Evolutionary conservation across 2,888 invertebrate genomes (phyloP), one percentile per base, ranked within the genome.

Genomic region (Leptopilina syphax): DNA sequence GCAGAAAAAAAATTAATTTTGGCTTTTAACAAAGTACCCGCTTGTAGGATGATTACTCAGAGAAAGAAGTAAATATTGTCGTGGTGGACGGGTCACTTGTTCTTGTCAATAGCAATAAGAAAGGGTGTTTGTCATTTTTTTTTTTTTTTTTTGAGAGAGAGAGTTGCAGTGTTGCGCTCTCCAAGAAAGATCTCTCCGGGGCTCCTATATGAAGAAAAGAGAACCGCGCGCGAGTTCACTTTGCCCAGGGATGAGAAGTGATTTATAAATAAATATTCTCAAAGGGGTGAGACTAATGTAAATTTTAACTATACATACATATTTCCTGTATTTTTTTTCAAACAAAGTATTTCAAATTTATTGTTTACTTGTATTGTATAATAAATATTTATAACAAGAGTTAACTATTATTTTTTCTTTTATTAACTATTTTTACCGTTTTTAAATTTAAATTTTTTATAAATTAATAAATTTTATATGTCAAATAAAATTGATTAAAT

Each of bases 291-390:
- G 34, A 87, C 44, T 6, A 83, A 90, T 90, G 90, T 90, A 90
- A 90, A 90, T 90, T 90, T 90, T 84, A 85, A 86, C 86, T 88
- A 89, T 87, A 88, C 85, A 88, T 89, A 87, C 87, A 84, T 83
- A 86, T 81, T 84, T 86, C 87, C 83, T 85, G 84, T 84, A 83
- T 2, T 50, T 50, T 50, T 50, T 50, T 50, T 44, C 7, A 1
- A 44, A 10, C 80, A 80, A 79, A 80, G 81, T 80, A 34, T 34
- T 34, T 34, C 0, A 34, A 34, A 4, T 34, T 34, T 34, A 34
- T 34, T 34, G 34, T 34, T 34, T 34, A 18, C 18, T 18, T 18
- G 18, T 18, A 18, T 0, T 18, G 18, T 18, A 18, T 18, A 34
- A 34, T 34, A 34, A 34, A 34, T 34, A 34, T 34, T 34, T 34